Conservation (phyloP, 2,113 vertebrate species). For the Nothoprocta pentlandii region DNA sequence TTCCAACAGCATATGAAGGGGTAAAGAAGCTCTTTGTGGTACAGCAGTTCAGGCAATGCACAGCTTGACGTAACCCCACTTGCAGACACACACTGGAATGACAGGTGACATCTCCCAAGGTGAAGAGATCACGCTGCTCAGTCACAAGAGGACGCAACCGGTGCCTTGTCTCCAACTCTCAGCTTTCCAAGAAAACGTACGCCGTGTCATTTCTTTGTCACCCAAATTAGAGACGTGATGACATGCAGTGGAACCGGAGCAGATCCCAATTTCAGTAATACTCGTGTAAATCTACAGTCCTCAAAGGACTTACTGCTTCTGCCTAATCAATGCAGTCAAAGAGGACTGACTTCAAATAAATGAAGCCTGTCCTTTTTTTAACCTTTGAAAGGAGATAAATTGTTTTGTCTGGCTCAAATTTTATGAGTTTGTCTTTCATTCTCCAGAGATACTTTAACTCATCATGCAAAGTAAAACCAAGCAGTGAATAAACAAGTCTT, state of each 20-base stretch:
- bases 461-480: conserved; percentile 4
- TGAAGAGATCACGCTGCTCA: background rate
- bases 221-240: background rate
- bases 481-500: background rate
- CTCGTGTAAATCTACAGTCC: background rate
- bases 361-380: background rate
- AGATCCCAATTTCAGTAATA: background rate
- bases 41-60: background rate
- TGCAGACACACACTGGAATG: background rate
- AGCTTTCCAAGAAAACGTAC: background rate
- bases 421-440: background rate
- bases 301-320: background rate
- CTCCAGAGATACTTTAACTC: background rate
- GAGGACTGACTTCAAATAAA: background rate
- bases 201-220: background rate
- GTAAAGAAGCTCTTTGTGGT: background rate
- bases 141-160: background rate
- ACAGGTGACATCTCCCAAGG: conserved; percentile 24
- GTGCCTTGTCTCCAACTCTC: background rate
- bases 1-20: background rate
- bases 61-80: background rate
- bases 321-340: background rate
- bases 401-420: conserved; percentile 1
- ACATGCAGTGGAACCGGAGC: accelerated
- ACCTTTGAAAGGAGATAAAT: background rate